These are phyloP conservation scores for Apodemia hepburni DNA, from an alignment of 2,888 invertebrate species.

Conservation along the genomic window DNA sequence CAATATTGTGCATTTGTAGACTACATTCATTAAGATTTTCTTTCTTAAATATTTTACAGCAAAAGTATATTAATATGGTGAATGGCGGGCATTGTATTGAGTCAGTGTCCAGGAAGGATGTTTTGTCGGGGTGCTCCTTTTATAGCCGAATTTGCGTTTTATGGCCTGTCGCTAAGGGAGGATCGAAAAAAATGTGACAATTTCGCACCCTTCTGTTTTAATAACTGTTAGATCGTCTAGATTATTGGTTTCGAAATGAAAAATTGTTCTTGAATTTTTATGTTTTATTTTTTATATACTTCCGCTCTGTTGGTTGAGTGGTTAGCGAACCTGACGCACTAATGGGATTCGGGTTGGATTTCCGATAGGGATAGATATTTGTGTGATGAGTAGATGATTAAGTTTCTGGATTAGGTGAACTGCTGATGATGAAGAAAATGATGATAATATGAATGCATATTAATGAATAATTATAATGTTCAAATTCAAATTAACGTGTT, in stretches of 20 bases:
- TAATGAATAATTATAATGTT: too few relatives aligned
- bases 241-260: conserved; percentile 14
- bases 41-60: conserved; percentile 74
- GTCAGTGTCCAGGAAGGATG: conserved; percentile 78
- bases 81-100: conserved; percentile 74
- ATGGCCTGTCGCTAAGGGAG: conserved; percentile 67
- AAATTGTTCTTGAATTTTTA: not conserved
- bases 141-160: conserved; percentile 79
- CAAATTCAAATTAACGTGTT: too few relatives aligned
- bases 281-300: not conserved
- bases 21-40: conserved; percentile 62
- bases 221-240: conserved; percentile 12
- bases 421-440: too few relatives aligned
- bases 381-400: too few relatives aligned
- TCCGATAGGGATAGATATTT: too few relatives aligned
- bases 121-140: conserved; percentile 73
- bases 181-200: conserved; percentile 62
- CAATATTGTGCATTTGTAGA: conserved; percentile 38
- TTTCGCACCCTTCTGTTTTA: conserved; percentile 45
- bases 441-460: too few relatives aligned
- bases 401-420: too few relatives aligned
- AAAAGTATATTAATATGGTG: conserved; percentile 78
- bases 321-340: too few relatives aligned
- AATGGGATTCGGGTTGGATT: too few relatives aligned
- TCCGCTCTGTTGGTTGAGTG: too few relatives aligned